Conservation (phyloP, 2,888 invertebrate genomes). For the Steinernema hermaphroditum region DNA sequence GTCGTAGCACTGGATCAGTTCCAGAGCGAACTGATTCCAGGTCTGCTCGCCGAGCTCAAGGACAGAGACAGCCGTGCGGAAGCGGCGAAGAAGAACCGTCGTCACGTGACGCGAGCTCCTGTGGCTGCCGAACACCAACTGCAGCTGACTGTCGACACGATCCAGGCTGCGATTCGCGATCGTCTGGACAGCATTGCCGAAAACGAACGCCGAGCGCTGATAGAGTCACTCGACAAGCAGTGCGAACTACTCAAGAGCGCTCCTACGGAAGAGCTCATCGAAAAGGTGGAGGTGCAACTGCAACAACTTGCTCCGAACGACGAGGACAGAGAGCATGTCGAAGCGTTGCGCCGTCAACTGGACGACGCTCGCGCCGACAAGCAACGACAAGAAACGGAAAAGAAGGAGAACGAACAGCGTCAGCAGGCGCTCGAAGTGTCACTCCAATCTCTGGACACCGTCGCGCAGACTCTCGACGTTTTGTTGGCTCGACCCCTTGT, state of each 20-base stretch:
- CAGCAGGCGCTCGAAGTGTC: background rate
- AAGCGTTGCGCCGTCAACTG: conserved; percentile 25
- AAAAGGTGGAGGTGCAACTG: conserved; percentile 20
- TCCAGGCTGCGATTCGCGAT: background rate
- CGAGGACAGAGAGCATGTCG: conserved; percentile 7
- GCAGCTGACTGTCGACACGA: background rate
- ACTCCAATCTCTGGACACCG: background rate
- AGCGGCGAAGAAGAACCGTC: conserved; percentile 7
- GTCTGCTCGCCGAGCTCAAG: conserved; percentile 28
- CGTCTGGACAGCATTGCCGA: background rate
- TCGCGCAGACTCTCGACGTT: background rate
- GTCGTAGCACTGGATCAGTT: conserved; percentile 41
- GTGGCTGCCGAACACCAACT: background rate
- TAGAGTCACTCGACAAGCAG: conserved; percentile 4
- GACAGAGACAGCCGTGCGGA: conserved; percentile 20
- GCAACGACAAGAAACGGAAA: background rate
- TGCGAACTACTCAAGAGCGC: conserved; percentile 6
- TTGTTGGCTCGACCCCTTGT: background rate
- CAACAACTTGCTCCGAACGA: background rate
- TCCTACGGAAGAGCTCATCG: background rate
- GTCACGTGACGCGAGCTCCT: conserved; percentile 16
- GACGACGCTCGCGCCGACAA: conserved; percentile 12
- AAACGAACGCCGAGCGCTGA: background rate
- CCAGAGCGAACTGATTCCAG: conserved; percentile 19
- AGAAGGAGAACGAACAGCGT: background rate